Evolutionary conservation across 1,140 invertebrate genomes (phyloP).

Genomic region (Heliconius hermathena): DNA sequence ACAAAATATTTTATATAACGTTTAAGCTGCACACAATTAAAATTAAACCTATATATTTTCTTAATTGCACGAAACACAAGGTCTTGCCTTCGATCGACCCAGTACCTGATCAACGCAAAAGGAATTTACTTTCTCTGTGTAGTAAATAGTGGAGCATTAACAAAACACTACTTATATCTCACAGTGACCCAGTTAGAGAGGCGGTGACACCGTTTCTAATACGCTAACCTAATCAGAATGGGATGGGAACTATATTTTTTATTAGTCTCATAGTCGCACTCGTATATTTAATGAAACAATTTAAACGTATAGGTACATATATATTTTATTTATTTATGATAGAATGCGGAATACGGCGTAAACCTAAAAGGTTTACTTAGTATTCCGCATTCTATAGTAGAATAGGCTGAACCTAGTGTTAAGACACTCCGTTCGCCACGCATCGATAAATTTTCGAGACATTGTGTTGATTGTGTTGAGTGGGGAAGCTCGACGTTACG

Average conservation of each 20-base stretch:
- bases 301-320: background rate
- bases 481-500: too few relatives aligned
- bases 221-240: slow-evolving; percentile 39
- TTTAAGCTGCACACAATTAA: background rate
- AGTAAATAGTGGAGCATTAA: slow-evolving; percentile 32
- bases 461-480: too few relatives aligned
- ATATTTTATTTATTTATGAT: too few relatives aligned
- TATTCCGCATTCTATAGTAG: too few relatives aligned
- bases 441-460: too few relatives aligned
- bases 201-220: slow-evolving; percentile 39
- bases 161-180: slow-evolving; percentile 40
- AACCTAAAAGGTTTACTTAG: too few relatives aligned
- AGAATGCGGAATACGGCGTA: too few relatives aligned
- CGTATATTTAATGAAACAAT: slow-evolving; percentile 6
- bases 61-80: slow-evolving; percentile 4
- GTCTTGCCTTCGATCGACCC: background rate
- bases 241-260: slow-evolving; percentile 27
- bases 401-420: too few relatives aligned
- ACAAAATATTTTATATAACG: too few relatives aligned
- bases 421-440: too few relatives aligned
- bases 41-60: background rate
- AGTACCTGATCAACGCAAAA: slow-evolving; percentile 11
- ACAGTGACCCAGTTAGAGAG: slow-evolving; percentile 35
- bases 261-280: background rate
- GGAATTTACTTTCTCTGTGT: slow-evolving; percentile 26